Evolutionary conservation across 2,113 vertebrate species (phyloP).

Genomic region (Scolopax mira): DNA sequence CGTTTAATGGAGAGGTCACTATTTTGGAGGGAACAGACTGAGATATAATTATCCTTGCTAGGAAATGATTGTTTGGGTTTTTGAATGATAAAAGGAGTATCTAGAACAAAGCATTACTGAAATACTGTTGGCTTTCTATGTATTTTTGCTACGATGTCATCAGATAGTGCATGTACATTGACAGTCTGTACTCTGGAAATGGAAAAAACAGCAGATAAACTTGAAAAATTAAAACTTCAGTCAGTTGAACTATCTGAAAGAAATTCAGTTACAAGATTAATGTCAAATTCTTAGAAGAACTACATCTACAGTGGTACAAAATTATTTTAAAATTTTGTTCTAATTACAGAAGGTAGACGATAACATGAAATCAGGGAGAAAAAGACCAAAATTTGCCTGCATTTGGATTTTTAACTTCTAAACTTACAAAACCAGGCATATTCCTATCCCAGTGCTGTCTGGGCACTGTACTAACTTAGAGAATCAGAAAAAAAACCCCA

Average conservation of each 20-base stretch:
- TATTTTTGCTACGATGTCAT: background rate
- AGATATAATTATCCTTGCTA: background rate
- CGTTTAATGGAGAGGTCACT: background rate
- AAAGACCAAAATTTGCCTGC: background rate
- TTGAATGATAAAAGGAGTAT: background rate
- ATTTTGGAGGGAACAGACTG: background rate
- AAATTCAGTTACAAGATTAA: background rate
- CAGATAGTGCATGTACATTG: background rate
- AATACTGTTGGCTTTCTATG: slow-evolving; percentile 15
- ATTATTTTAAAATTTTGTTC: background rate
- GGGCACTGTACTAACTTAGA: background rate
- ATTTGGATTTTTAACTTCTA: background rate
- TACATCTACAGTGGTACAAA: background rate
- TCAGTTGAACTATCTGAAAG: background rate
- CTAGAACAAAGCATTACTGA: slow-evolving; percentile 42
- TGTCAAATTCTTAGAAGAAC: background rate
- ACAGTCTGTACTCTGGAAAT: slow-evolving; percentile 21
- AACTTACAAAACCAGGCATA: background rate
- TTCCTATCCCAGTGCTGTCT: background rate
- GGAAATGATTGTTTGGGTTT: background rate
- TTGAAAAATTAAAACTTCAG: background rate
- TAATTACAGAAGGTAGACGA: background rate
- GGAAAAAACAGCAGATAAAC: background rate
- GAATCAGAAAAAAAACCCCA: background rate
- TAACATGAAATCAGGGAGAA: background rate